Evolutionary conservation across 2,113 vertebrate species (phyloP), one percentile per base, ranked within the genome.

Genomic region (Gasterosteus nipponicus): DNA sequence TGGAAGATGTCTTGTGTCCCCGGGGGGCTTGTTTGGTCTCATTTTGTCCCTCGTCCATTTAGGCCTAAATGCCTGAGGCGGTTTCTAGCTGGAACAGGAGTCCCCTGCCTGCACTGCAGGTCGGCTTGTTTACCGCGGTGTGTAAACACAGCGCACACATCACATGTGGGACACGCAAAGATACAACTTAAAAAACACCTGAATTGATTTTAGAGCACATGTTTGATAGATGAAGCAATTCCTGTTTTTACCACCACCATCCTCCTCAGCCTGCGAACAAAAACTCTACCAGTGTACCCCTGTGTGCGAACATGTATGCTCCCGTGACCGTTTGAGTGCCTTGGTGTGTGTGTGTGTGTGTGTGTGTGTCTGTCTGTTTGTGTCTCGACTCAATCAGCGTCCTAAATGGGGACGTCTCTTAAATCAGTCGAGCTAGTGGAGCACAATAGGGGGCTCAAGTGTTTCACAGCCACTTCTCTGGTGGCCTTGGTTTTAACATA

Each of bases 31-130:
- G 38, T 78, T 89, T 91, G 85, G 85, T 83, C 88, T 89, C 80
- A 69, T 84, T 91, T 84, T 38, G 35, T 82, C 86, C 83, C 64
- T 80, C 62, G 81, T 89, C 79, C 71, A 84, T 86, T 88, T 58
- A 78, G 81, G 73, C 64, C 76, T 85, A 31, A 26, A 26, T 26
- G 22, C 87, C 86, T 75, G 69, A 49, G 57, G 77, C 87, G 22
- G 64, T 69, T 88, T 83, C 77, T 86, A 82, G 80, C 75, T 76
- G 84, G 82, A 86, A 71, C 81, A 68, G 38, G 61, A 29, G 67
- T 75, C 77, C 64, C 70, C 57, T 59, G 77, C 75, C 51, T 62
- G 75, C 66, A 68, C 78, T 79, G 70, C 76, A 82, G 78, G 67
- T 85, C 65, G 68, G 51, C 53, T 77, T 80, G 69, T 84, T 89